A percentile compares a stretch with the other conserved stretches of the same genome.
These are phyloP conservation scores for Coryphaenoides rupestris DNA, from an alignment of 2,113 vertebrate genomes.

Conservation along the genomic window DNA sequence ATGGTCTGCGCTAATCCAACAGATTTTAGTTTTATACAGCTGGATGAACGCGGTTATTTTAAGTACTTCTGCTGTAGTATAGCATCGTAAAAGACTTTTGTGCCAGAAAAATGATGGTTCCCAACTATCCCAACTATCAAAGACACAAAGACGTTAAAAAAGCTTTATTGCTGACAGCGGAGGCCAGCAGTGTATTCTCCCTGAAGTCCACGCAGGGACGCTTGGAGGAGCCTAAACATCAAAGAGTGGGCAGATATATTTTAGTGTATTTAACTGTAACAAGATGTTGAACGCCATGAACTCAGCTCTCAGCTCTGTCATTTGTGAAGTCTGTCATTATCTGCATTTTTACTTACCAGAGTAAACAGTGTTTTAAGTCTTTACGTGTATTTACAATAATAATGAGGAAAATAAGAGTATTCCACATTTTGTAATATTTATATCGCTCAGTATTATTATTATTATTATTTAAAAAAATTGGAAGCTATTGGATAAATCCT, in stretches of 20 bases:
- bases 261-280: constrained; percentile 8
- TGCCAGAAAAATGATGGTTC: neutral
- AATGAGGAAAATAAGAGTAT: constrained; percentile 28
- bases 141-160: neutral
- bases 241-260: neutral
- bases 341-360: constrained; percentile 22
- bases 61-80: neutral
- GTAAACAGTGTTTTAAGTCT: constrained; percentile 48
- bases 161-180: neutral
- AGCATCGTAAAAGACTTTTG: neutral
- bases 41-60: neutral
- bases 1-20: too few species aligned
- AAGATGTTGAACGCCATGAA: neutral
- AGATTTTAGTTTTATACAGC: too few species aligned
- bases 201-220: too few species aligned
- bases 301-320: neutral
- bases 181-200: neutral
- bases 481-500: constrained; percentile 59
- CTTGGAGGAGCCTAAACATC: neutral
- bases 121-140: too few species aligned
- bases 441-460: constrained; percentile 48
- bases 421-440: constrained; percentile 70
- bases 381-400: neutral
- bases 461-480: constrained; percentile 39
- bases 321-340: constrained; percentile 18